Evolutionary conservation across 2,113 vertebrate genomes (phyloP).

Genomic region (Lophura nycthemera): DNA sequence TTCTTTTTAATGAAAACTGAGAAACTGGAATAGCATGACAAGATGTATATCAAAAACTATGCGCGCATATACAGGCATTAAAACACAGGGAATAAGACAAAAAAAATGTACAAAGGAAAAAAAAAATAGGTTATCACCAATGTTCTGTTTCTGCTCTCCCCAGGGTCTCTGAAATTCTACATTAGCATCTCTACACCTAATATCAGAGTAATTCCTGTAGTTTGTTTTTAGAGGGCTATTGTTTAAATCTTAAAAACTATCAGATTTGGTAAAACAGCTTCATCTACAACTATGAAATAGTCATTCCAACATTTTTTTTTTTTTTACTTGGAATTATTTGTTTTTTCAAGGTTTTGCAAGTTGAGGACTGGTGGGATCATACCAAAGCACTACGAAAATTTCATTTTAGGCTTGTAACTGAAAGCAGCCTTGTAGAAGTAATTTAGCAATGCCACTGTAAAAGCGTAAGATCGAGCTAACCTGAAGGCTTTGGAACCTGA

Average conservation of each 20-base stretch:
- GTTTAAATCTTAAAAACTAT: neutral
- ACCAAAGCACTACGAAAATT: neutral
- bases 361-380: neutral
- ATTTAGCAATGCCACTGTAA: neutral
- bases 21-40: neutral
- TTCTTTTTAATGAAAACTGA: neutral
- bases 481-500: neutral
- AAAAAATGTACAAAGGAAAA: neutral
- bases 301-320: neutral
- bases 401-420: neutral
- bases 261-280: neutral
- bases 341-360: neutral
- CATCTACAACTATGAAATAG: slow-evolving; percentile 12
- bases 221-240: neutral
- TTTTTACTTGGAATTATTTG: neutral
- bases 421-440: neutral
- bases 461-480: neutral
- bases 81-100: neutral
- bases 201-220: neutral
- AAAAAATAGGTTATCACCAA: neutral
- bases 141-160: neutral
- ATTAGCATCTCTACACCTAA: neutral
- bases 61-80: neutral
- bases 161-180: neutral
- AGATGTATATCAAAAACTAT: neutral